phyloP scores from a whole-genome alignment of 2,113 vertebrate genomes.

The Protobothrops mucrosquamatus region DNA sequence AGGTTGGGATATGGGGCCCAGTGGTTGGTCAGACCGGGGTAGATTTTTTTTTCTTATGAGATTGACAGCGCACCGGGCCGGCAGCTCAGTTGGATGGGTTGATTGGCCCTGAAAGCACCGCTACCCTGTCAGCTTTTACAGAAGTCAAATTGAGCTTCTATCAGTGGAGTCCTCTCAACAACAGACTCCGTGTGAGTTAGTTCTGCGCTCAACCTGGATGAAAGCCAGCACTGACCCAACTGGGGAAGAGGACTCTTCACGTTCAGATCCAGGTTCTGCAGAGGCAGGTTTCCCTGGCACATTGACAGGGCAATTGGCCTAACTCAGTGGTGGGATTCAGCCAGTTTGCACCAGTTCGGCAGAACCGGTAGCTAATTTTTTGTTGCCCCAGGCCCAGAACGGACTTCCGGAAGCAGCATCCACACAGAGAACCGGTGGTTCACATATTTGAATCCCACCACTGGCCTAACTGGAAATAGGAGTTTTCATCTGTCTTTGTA shows the following conservation, averaged over 20 bases:
- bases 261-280: not conserved
- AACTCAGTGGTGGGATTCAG: not conserved
- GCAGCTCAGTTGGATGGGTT: constrained; percentile 12
- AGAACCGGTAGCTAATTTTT: too few relatives aligned
- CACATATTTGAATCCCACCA: too few relatives aligned
- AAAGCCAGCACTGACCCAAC: not conserved
- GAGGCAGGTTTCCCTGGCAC: not conserved
- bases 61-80: not conserved
- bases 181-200: not conserved
- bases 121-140: not conserved
- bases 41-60: not conserved
- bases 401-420: too few relatives aligned
- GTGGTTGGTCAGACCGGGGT: not conserved
- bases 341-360: too few relatives aligned
- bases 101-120: not conserved
- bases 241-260: not conserved
- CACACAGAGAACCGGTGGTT: too few relatives aligned
- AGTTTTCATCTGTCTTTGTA: not conserved
- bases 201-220: not conserved
- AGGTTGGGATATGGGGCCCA: not conserved
- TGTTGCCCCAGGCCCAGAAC: too few relatives aligned
- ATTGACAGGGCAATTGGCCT: not conserved
- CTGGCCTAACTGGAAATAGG: not conserved
- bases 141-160: not conserved
- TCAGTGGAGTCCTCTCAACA: not conserved